Conservation (phyloP, 2,113 vertebrate genomes). For the Tenrec ecaudatus region DNA sequence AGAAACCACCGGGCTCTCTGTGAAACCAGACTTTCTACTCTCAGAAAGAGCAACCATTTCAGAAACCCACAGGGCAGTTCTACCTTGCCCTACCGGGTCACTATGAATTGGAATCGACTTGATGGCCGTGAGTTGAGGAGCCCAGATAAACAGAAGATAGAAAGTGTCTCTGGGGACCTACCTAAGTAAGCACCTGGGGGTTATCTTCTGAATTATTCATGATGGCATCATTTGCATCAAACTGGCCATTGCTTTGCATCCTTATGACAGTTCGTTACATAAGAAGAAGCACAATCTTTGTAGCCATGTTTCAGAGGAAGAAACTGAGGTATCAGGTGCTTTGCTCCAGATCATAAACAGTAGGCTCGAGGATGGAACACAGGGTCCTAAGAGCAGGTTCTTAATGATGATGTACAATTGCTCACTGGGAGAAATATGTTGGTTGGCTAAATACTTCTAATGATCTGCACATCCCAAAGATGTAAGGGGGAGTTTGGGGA, state of each 20-base stretch:
- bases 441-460: not conserved
- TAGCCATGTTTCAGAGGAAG: not conserved
- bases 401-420: not conserved
- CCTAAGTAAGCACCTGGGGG: not conserved
- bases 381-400: not conserved
- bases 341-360: not conserved
- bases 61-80: no score
- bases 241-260: not conserved
- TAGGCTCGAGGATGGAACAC: not conserved
- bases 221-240: not conserved
- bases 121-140: not conserved
- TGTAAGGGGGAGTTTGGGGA: not conserved
- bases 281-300: not conserved
- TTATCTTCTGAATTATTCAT: not conserved
- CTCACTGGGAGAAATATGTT: not conserved
- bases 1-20: no score
- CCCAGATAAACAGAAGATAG: not conserved
- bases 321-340: not conserved
- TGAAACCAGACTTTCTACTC: no score
- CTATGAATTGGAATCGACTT: no score
- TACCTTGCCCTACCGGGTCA: no score
- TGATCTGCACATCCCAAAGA: not conserved
- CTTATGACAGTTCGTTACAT: not conserved
- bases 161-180: not conserved
- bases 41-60: no score